Base-by-base conservation (phyloP, 1,140 invertebrate genomes). In the Neodiprion fabricii region DNA sequence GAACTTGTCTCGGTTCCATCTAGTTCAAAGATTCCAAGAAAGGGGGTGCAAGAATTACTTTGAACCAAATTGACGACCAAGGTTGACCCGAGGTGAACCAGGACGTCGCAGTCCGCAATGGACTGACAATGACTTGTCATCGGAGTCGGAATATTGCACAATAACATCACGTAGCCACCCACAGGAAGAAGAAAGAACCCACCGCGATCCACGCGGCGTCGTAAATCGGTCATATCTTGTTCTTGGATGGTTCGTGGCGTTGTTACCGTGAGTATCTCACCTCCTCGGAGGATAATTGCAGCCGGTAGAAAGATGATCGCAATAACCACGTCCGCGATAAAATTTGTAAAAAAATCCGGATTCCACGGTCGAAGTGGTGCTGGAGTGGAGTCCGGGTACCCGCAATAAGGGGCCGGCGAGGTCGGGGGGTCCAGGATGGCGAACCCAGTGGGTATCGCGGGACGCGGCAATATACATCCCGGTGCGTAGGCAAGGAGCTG, bases 401-500 rank as follows among this genome's bases (percentile, higher is more conserved):
- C 61, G 61, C 21, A 21, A 21, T 14, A n/a, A 14, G 14, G 61
- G 61, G 61, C 21, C 14, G 1, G 72, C 74, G 74, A 17, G 50
- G 23, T 28, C 10, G 71, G 9, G 75, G 67, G 69, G 17, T 67
- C 70, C 11, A 72, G 73, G n/a, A 67, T n/a, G 49, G 47, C 17
- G 8, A 9, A n/a, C 40, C 11, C 17, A 12, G 21, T 40, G 5
- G 28, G 28, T 40, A 40, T 40, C 28, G 28, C 1, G 28, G 28
- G 28, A 40, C 2, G 28, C 28, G 1, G 5, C 28, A 40, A 40
- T 40, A 40, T 40, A 40, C 77, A 48, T 69, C 74, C 70, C 75
- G 48, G 71, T 82, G 82, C 80, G 83, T 85, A 84, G 79, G 77
- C 81, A 82, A 83, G 82, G 79, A 83, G 82, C 80, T 76, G 50